Conservation (phyloP, 2,888 invertebrate species). For the Platycheirus albimanus region DNA sequence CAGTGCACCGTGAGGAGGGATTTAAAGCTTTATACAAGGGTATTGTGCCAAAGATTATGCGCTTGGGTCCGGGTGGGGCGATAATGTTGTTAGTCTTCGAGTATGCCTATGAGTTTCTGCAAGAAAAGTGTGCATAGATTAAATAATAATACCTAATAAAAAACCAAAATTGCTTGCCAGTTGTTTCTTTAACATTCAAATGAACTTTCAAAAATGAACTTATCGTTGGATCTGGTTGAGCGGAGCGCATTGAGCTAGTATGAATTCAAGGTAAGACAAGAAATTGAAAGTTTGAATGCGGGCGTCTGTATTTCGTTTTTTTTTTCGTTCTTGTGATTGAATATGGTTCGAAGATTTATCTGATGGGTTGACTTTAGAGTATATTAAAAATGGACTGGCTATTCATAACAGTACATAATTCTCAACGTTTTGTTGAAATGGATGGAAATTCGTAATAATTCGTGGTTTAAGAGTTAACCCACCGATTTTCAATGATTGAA, state of each 20-base stretch:
- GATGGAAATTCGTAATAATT: too few species aligned
- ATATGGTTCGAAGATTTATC: not conserved
- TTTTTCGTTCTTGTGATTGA: slow-evolving; percentile 4
- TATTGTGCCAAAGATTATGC: slow-evolving; percentile 93
- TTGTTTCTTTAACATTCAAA: slow-evolving; percentile 31
- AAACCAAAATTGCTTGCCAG: slow-evolving; percentile 10
- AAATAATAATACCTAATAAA: slow-evolving; percentile 33
- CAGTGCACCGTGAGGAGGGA: slow-evolving; percentile 94
- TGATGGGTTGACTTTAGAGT: slow-evolving; percentile 39
- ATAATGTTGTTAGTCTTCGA: slow-evolving; percentile 97
- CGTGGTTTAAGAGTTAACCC: too few species aligned
- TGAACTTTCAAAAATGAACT: slow-evolving; percentile 13
- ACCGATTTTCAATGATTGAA: too few species aligned
- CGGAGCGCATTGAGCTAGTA: too few species aligned
- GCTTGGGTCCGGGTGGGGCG: slow-evolving; percentile 96
- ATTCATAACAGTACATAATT: too few species aligned
- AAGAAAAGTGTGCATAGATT: slow-evolving; percentile 82
- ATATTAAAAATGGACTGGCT: too few species aligned
- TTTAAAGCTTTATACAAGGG: slow-evolving; percentile 95
- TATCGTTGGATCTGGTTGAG: slow-evolving; percentile 39
- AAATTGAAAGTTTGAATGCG: slow-evolving; percentile 50
- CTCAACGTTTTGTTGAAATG: too few species aligned
- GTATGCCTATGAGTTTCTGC: slow-evolving; percentile 90
- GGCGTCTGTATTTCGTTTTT: slow-evolving; percentile 22
- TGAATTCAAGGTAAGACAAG: slow-evolving; percentile 25